Evolutionary conservation across 2,888 invertebrate genomes (phyloP).

Genomic region (Eretmocerus hayati): DNA sequence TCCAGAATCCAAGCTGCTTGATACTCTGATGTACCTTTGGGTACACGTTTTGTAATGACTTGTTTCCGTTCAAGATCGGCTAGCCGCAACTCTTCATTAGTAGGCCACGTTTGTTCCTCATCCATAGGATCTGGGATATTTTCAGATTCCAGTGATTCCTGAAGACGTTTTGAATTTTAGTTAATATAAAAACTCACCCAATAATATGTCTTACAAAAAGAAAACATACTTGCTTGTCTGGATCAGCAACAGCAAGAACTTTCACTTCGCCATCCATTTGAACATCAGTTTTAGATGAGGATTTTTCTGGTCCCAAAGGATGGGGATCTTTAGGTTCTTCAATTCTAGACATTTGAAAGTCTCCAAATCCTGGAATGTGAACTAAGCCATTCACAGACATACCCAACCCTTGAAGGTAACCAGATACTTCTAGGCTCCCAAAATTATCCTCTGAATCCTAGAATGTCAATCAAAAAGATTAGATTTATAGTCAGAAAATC

Average conservation of each 20-base stretch:
- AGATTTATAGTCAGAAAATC: too few relatives aligned
- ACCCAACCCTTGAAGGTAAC: slow-evolving; percentile 77
- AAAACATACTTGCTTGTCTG: slow-evolving; percentile 52
- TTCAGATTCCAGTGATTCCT: slow-evolving; percentile 69
- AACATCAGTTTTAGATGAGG: slow-evolving; percentile 33
- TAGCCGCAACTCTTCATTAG: slow-evolving; percentile 77
- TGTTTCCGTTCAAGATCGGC: slow-evolving; percentile 58
- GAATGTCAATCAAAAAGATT: slow-evolving; percentile 3
- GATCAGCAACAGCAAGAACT: slow-evolving; percentile 57
- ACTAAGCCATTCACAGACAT: slow-evolving; percentile 83
- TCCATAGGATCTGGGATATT: slow-evolving; percentile 85
- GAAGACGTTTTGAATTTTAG: slow-evolving; percentile 15
- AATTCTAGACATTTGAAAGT: slow-evolving; percentile 84
- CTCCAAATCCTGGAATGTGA: slow-evolving; percentile 87
- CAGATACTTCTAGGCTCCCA: slow-evolving; percentile 74
- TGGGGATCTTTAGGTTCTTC: slow-evolving; percentile 65
- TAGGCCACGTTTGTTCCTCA: slow-evolving; percentile 96
- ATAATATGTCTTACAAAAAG: not conserved
- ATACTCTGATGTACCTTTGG: slow-evolving; percentile 94
- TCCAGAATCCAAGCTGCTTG: slow-evolving; percentile 92
- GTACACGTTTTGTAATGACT: slow-evolving; percentile 72
- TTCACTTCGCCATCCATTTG: slow-evolving; percentile 48
- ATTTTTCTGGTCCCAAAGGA: slow-evolving; percentile 49
- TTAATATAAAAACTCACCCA: not conserved
- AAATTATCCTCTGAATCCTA: slow-evolving; percentile 37